Percentiles rank a stretch among this genome's conserved stretches.
These are phyloP conservation scores for Bryconaethiops microstoma DNA, from an alignment of 2,797 vertebrate species.

Conservation along the genomic window DNA sequence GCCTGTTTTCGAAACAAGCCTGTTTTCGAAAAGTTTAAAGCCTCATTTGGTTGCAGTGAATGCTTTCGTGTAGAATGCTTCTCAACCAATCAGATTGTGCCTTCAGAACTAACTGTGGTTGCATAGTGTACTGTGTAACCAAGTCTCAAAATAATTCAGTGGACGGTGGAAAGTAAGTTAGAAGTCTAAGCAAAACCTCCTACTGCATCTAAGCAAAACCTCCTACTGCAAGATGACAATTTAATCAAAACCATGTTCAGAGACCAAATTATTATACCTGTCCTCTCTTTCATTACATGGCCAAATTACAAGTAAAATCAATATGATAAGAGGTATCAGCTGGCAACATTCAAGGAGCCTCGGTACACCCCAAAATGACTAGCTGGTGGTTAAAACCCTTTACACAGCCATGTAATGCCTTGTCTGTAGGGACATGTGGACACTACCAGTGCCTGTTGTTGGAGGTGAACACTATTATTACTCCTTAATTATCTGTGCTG, in stretches of 20 bases:
- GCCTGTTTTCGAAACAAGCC: too few species aligned
- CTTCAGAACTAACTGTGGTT: too few species aligned
- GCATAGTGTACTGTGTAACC: not conserved
- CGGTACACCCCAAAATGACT: not conserved
- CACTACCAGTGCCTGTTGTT: not conserved
- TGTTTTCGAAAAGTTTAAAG: too few species aligned
- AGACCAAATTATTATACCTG: not conserved
- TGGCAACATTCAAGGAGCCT: not conserved
- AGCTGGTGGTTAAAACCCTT: not conserved
- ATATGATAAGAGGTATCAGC: constrained; percentile 8
- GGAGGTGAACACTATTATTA: not conserved
- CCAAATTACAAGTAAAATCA: not conserved
- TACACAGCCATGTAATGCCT: constrained; percentile 5
- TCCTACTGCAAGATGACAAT: not conserved
- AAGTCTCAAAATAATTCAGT: not conserved
- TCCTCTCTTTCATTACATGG: not conserved
- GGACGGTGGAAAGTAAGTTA: not conserved
- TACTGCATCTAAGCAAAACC: not conserved
- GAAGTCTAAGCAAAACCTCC: not conserved
- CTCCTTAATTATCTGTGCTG: not conserved
- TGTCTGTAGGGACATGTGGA: not conserved
- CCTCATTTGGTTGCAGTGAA: too few species aligned
- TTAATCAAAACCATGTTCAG: not conserved
- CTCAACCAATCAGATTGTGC: too few species aligned
- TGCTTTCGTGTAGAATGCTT: too few species aligned